Conservation (phyloP, 2,797 vertebrate genomes). For the Poeciliopsis infans region DNA sequence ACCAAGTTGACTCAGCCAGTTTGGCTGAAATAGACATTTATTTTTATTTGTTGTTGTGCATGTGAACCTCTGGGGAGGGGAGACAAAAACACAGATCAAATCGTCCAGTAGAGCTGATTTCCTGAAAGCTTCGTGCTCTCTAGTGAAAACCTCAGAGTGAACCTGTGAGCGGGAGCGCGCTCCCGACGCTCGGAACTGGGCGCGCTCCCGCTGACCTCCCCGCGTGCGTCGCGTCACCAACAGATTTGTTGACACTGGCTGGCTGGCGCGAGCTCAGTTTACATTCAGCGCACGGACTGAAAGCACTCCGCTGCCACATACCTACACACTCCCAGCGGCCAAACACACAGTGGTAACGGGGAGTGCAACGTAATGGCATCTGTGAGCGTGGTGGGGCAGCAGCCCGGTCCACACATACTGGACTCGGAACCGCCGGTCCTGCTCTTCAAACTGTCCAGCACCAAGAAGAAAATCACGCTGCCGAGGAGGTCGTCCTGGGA, state of each 20-base stretch:
- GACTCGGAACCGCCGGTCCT: constrained; percentile 79
- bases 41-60: too few species aligned
- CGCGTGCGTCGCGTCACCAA: constrained; percentile 57
- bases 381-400: constrained; percentile 78
- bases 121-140: neutral
- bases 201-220: constrained; percentile 34
- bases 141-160: neutral
- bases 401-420: constrained; percentile 75
- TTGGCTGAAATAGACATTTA: neutral
- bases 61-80: too few species aligned
- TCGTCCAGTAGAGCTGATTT: neutral
- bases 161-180: constrained; percentile 47
- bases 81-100: neutral
- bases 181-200: constrained; percentile 23
- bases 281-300: constrained; percentile 64
- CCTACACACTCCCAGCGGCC: constrained; percentile 22
- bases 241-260: constrained; percentile 39
- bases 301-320: constrained; percentile 28
- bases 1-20: neutral
- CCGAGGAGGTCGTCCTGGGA: constrained; percentile 63
- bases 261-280: constrained; percentile 68
- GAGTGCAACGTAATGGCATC: constrained; percentile 74
- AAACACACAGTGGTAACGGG: constrained; percentile 15
- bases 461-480: constrained; percentile 67
- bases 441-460: constrained; percentile 69